These are phyloP conservation scores for Pasiphila rectangulata DNA, from an alignment of 2,888 invertebrate species.

Conservation along the genomic window DNA sequence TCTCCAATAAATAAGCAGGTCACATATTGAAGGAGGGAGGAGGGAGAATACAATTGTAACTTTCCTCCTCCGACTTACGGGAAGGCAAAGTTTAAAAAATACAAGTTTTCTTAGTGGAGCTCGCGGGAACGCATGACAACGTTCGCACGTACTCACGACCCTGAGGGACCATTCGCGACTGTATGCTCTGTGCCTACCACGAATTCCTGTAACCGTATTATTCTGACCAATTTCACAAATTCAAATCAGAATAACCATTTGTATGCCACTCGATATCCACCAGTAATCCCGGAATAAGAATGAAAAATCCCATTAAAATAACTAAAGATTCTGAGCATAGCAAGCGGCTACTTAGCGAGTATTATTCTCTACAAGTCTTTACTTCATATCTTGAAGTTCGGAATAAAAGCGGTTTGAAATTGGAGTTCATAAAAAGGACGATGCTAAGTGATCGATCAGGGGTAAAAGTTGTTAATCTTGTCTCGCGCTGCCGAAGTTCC, in stretches of 20 bases:
- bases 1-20: conserved; percentile 80
- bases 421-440: conserved; percentile 58
- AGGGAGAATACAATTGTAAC: conserved; percentile 79
- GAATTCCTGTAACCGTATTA: conserved; percentile 17
- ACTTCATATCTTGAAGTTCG: conserved; percentile 45
- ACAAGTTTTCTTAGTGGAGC: conserved; percentile 64
- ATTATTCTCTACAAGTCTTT: conserved; percentile 38
- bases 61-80: conserved; percentile 70
- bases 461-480: conserved; percentile 75
- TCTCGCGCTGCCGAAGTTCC: conserved; percentile 61
- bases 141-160: conserved; percentile 52
- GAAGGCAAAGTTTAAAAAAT: conserved; percentile 79
- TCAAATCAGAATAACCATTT: conserved; percentile 40
- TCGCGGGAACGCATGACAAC: conserved; percentile 51
- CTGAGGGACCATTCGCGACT: conserved; percentile 31
- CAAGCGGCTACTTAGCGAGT: conserved; percentile 46
- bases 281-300: conserved; percentile 67
- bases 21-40: conserved; percentile 78
- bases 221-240: conserved; percentile 16
- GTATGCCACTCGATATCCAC: conserved; percentile 58
- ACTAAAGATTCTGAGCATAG: conserved; percentile 64
- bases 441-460: conserved; percentile 72
- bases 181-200: conserved; percentile 21
- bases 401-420: conserved; percentile 56
- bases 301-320: conserved; percentile 66